Evolutionary conservation across 2,113 vertebrate genomes (phyloP), one percentile per base, ranked within the genome.

Genomic region (Pampusana beccarii): DNA sequence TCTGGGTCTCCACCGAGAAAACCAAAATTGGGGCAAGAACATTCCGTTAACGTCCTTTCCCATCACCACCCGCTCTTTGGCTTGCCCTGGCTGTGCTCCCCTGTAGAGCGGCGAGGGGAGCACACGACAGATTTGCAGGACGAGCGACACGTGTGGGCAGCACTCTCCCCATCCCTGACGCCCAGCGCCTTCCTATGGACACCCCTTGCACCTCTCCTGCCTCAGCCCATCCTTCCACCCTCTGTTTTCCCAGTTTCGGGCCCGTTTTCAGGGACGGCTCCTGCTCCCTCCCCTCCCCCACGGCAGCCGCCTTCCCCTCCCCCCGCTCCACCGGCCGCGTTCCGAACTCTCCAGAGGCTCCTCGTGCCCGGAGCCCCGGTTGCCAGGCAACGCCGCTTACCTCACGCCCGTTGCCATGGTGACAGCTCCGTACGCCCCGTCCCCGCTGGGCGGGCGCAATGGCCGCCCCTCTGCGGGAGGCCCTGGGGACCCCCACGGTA

Each of bases 21-120:
- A 80, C 33, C 42, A 38, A 18, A 53, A 38, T 0, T 12, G n/a
- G 18, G 25, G 9, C 25, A 46, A 14, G 34, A 29, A 19, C 8
- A 6, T 34, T 90, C 53, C 6, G 1, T n/a, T 24, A 40, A 46
- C 2, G 3, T 29, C 58, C 44, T 50, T 66, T 21, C 40, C 19
- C 50, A 46, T 16, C 20, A 17, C 16, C 25, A 33, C 13, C 3
- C 1, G 1, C 25, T 48, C 38, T 25, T 23, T 1, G 3, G 13
- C 62, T 84, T 28, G 14, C 7, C 44, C 23, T 17, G 10, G 8
- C 28, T 4, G 14, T 29, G 13, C n/a, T 44, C 7, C 14, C 29
- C 44, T 1, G 1, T 5, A 1, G 12, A 36, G 3, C 0, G 4
- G 28, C 0, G 2, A 42, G 42, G 19, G 17, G 5, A 33, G 4